Conservation (phyloP, 2,888 invertebrate species). For the Thera britannica region DNA sequence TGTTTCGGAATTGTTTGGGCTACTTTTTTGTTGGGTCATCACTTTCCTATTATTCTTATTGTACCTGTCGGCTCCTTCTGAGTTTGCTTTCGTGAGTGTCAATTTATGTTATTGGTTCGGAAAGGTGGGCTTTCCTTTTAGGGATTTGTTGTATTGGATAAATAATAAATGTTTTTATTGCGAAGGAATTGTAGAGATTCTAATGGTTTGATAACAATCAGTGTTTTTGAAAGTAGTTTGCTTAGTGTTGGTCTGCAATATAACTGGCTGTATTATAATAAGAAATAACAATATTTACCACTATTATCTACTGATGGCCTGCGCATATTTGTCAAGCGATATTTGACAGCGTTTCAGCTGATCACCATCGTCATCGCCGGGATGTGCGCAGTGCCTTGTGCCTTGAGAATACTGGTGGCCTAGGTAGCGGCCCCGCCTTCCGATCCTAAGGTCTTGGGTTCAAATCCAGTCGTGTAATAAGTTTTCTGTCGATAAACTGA, state of each 20-base stretch:
- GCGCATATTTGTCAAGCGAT: too few species aligned
- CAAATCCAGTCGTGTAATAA: too few species aligned
- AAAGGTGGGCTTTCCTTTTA: constrained; percentile 35
- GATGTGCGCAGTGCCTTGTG: too few species aligned
- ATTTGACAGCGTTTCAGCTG: too few species aligned
- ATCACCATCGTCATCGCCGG: too few species aligned
- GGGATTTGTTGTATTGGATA: constrained; percentile 23
- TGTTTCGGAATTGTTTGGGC: constrained; percentile 33
- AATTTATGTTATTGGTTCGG: constrained; percentile 44
- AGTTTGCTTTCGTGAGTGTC: constrained; percentile 45
- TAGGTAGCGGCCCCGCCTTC: too few species aligned
- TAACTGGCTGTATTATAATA: background rate
- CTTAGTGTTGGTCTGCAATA: background rate
- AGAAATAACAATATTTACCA: too few species aligned
- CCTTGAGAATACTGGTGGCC: too few species aligned
- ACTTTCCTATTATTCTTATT: constrained; percentile 41
- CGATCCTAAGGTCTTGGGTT: too few species aligned
- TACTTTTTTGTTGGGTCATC: constrained; percentile 42
- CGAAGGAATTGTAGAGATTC: constrained; percentile 10
- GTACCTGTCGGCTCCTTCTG: constrained; percentile 40
- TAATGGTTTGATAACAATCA: background rate
- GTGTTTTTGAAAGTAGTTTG: background rate
- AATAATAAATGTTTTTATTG: constrained; percentile 29
- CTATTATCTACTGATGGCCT: too few species aligned
- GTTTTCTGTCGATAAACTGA: too few species aligned